Evolutionary conservation across 2,888 invertebrate genomes (phyloP).

Genomic region (Athetis lepigone): DNA sequence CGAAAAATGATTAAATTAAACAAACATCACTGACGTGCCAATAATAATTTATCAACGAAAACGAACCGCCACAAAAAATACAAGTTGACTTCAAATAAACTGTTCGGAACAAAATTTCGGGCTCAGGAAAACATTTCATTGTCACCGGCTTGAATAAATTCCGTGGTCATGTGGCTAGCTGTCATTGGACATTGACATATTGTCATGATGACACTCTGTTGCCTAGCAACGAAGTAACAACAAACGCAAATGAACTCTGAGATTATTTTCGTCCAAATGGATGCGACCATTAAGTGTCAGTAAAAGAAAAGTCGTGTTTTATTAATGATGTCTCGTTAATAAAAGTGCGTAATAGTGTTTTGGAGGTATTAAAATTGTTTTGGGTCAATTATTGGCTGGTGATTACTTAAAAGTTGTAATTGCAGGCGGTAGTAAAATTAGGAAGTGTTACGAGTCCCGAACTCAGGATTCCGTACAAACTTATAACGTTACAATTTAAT

Average conservation of each 20-base stretch:
- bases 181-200: conserved; percentile 62
- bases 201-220: conserved; percentile 67
- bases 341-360: conserved; percentile 40
- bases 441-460: no score
- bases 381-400: conserved; percentile 6
- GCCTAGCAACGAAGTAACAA: conserved; percentile 66
- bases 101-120: conserved; percentile 39
- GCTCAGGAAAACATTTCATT: conserved; percentile 66
- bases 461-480: no score
- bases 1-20: conserved; percentile 55
- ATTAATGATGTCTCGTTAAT: conserved; percentile 51
- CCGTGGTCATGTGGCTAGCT: conserved; percentile 61
- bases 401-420: conserved; percentile 25
- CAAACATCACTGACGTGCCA: conserved; percentile 47
- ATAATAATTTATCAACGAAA: conserved; percentile 53
- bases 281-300: conserved; percentile 50
- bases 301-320: conserved; percentile 59
- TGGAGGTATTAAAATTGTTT: conserved; percentile 13
- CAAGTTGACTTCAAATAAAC: conserved; percentile 35
- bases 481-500: no score
- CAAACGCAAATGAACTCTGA: conserved; percentile 66
- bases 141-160: conserved; percentile 71
- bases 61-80: conserved; percentile 40
- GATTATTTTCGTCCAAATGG: conserved; percentile 64
- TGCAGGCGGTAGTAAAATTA: not conserved